Evolutionary conservation across 2,888 invertebrate genomes (phyloP).

Genomic region (Diploptera punctata): DNA sequence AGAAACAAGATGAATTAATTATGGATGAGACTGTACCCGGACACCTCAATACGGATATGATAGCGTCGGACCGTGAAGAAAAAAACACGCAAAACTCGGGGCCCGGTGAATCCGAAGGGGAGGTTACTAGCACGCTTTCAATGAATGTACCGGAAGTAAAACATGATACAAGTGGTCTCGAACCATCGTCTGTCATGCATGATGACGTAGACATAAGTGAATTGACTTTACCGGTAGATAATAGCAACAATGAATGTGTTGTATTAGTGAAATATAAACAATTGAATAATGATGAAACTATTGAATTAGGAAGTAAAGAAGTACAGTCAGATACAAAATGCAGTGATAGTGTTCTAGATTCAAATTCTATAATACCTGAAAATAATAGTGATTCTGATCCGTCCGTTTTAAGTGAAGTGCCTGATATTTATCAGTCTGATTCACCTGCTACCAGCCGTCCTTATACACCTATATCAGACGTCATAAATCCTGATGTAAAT

Average conservation of each 20-base stretch:
- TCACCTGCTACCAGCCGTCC: too few relatives aligned
- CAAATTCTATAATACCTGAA: neutral
- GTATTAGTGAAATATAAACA: neutral
- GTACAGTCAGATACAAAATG: neutral
- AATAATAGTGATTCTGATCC: too few relatives aligned
- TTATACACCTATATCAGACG: too few relatives aligned
- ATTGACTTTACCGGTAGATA: neutral
- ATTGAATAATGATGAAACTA: neutral
- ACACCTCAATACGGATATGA: conserved; percentile 15
- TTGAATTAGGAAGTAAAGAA: neutral
- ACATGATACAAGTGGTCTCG: too few relatives aligned
- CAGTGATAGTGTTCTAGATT: neutral
- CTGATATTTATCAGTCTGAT: too few relatives aligned
- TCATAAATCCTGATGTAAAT: too few relatives aligned
- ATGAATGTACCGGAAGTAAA: neutral
- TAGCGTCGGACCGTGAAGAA: conserved; percentile 18
- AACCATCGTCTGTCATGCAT: too few relatives aligned
- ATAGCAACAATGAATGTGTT: neutral
- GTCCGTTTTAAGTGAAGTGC: too few relatives aligned
- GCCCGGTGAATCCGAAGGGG: neutral
- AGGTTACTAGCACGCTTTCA: neutral
- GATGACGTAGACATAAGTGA: too few relatives aligned
- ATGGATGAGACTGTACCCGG: conserved; percentile 14
- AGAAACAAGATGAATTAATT: neutral
- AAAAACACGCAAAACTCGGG: neutral